Evolutionary conservation across 2,797 vertebrate genomes (phyloP).

Genomic region (Nyctalus aviator): DNA sequence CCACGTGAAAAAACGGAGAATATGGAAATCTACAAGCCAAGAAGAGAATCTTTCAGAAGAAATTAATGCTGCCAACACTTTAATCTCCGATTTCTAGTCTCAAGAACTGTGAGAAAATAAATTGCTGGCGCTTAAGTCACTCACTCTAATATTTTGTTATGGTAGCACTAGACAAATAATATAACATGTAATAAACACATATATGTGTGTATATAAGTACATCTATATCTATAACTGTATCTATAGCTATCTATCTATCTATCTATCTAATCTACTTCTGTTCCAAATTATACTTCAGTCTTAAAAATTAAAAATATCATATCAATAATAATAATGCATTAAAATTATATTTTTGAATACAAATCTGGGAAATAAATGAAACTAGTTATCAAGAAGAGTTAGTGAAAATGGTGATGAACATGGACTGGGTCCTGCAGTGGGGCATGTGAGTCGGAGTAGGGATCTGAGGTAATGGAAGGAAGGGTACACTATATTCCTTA

Average conservation of each 20-base stretch:
- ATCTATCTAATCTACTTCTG: not conserved
- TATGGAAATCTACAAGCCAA: not conserved
- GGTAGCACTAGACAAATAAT: not conserved
- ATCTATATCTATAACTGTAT: not conserved
- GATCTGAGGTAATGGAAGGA: not conserved
- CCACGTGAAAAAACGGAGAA: not conserved
- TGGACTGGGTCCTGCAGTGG: fast-evolving
- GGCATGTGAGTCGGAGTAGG: not conserved
- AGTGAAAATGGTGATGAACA: not conserved
- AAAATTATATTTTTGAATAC: not conserved
- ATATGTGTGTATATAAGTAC: not conserved
- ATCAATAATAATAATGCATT: not conserved
- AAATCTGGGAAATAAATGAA: not conserved
- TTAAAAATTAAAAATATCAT: not conserved
- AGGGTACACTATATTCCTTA: not conserved
- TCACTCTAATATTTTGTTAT: not conserved
- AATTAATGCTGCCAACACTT: not conserved
- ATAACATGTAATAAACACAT: not conserved
- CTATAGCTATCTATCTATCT: too few relatives aligned
- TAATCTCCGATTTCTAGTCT: not conserved
- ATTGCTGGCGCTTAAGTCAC: not conserved
- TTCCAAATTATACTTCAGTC: not conserved
- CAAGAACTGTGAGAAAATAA: slow-evolving; percentile 11
- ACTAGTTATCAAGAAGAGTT: not conserved
- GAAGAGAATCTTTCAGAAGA: not conserved